Conservation (phyloP, 2,113 vertebrate genomes). For the Nesoenas mayeri region DNA sequence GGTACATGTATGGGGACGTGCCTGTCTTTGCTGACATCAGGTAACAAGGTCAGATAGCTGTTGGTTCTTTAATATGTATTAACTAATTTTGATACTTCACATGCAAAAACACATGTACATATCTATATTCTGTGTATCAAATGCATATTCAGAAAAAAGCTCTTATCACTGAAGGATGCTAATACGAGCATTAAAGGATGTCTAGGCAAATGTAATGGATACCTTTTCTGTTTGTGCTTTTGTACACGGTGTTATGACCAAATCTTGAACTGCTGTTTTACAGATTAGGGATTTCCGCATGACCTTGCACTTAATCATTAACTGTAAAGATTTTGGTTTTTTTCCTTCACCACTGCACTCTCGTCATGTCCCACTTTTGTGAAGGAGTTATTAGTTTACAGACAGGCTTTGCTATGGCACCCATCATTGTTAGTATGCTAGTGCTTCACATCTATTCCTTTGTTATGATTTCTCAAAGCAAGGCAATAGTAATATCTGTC, state of each 20-base stretch:
- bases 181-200: neutral
- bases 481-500: neutral
- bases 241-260: accelerated
- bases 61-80: neutral
- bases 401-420: neutral
- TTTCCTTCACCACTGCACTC: neutral
- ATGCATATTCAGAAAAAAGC: neutral
- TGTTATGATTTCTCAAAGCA: neutral
- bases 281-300: neutral
- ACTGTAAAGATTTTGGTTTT: neutral
- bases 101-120: neutral
- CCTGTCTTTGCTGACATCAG: neutral
- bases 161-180: neutral
- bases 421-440: neutral
- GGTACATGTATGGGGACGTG: accelerated
- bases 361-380: neutral
- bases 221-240: neutral
- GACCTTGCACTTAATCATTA: neutral
- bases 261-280: neutral
- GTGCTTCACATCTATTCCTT: neutral
- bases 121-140: neutral
- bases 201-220: neutral
- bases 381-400: neutral
- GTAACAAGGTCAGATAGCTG: neutral
- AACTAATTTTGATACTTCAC: neutral